Percentiles rank a stretch among this genome's conserved stretches.
Conservation (phyloP, 2,113 vertebrate genomes). For the Crypturellus undulatus region DNA sequence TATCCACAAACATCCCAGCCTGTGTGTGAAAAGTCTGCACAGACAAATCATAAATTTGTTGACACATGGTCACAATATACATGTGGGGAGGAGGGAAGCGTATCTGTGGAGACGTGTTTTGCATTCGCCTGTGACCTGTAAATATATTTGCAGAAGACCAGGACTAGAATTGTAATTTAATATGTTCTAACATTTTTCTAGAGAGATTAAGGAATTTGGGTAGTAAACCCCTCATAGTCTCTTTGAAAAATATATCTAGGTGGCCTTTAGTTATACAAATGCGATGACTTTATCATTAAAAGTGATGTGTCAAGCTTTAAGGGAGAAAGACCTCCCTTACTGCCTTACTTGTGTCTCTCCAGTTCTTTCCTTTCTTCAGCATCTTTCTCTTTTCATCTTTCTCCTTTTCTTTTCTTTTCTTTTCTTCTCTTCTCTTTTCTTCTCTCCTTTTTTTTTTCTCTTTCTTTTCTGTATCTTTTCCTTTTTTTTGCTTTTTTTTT, state of each 20-base stretch:
- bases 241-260: neutral
- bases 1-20: neutral
- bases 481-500: neutral
- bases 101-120: neutral
- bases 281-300: neutral
- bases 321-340: neutral
- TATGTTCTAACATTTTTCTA: neutral
- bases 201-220: neutral
- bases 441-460: neutral
- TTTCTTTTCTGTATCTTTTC: neutral
- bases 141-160: neutral
- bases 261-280: neutral
- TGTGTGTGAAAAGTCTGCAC: neutral
- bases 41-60: neutral
- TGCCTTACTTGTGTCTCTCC: neutral
- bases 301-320: neutral
- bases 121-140: neutral
- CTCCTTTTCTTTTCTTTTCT: neutral
- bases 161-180: neutral
- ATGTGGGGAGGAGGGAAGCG: neutral
- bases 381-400: neutral
- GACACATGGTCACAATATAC: neutral
- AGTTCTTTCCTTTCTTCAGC: neutral
- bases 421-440: too few relatives aligned
- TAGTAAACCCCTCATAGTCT: neutral